Percentiles rank a stretch among this genome's conserved stretches.
Evolutionary conservation across 2,797 vertebrate species (phyloP).

Genomic region (Furcifer pardalis): DNA sequence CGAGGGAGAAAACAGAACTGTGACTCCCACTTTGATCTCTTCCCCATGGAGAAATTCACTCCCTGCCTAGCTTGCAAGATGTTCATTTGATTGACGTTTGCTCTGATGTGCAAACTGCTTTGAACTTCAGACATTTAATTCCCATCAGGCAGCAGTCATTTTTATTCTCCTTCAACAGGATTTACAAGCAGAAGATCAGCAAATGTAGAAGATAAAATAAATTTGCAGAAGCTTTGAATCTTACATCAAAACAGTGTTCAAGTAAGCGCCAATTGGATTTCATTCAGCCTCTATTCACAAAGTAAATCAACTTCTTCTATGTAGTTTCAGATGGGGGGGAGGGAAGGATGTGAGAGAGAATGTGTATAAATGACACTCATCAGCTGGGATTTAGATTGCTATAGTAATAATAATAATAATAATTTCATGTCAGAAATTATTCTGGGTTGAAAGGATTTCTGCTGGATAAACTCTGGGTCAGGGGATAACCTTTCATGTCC

Average conservation of each 20-base stretch:
- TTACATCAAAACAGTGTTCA: slow-evolving; percentile 83
- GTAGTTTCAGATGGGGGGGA: slow-evolving; percentile 53
- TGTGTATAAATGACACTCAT: slow-evolving; percentile 16
- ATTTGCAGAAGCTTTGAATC: slow-evolving; percentile 93
- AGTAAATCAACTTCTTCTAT: slow-evolving; percentile 80
- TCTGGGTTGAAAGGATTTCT: no score
- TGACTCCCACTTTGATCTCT: slow-evolving; percentile 85
- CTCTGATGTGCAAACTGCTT: slow-evolving; percentile 91
- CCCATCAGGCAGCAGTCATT: slow-evolving; percentile 91
- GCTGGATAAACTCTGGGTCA: no score
- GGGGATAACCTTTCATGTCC: no score
- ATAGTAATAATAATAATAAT: no score
- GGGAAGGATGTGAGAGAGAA: slow-evolving; percentile 35
- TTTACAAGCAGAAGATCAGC: slow-evolving; percentile 88
- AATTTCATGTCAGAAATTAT: no score
- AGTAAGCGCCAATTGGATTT: slow-evolving; percentile 79
- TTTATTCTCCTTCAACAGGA: slow-evolving; percentile 91
- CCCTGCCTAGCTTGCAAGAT: slow-evolving; percentile 76
- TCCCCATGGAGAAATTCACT: slow-evolving; percentile 78
- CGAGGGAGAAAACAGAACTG: slow-evolving; percentile 80
- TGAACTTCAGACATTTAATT: slow-evolving; percentile 93
- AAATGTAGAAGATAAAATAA: slow-evolving; percentile 88
- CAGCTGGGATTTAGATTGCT: slow-evolving; percentile 24
- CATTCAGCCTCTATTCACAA: slow-evolving; percentile 76
- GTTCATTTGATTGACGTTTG: slow-evolving; percentile 86